These are phyloP conservation scores for Chiridota heheva DNA, from an alignment of 35 echinoderm and acorn worm species.

Conservation along the genomic window DNA sequence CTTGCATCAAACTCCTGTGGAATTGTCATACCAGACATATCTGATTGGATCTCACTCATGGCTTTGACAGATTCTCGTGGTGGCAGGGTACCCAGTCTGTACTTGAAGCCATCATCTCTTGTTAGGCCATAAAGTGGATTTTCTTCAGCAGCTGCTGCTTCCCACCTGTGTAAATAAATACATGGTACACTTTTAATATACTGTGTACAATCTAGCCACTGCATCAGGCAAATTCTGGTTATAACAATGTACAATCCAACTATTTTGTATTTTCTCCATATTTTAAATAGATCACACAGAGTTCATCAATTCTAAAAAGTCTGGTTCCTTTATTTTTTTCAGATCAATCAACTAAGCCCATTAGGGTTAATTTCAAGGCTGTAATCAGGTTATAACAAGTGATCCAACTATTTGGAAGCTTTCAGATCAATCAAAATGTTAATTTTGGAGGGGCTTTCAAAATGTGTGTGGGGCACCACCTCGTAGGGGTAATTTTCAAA, in stretches of 20 bases:
- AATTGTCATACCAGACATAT: slow-evolving; percentile 36
- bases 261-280: background rate
- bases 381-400: too few relatives aligned
- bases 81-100: slow-evolving; percentile 60
- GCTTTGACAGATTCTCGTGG: slow-evolving; percentile 35
- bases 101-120: slow-evolving; percentile 25
- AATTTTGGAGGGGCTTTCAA: too few relatives aligned
- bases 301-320: background rate
- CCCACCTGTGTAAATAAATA: slow-evolving; percentile 52
- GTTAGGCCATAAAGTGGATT: slow-evolving; percentile 62
- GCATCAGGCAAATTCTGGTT: background rate
- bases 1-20: slow-evolving; percentile 80
- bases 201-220: too few relatives aligned
- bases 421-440: too few relatives aligned
- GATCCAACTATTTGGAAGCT: too few relatives aligned
- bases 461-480: too few relatives aligned
- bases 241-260: background rate
- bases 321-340: too few relatives aligned
- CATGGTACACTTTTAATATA: background rate
- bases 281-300: background rate
- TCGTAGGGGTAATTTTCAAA: too few relatives aligned
- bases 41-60: slow-evolving; percentile 62
- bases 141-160: slow-evolving; percentile 61
- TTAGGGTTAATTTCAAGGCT: too few relatives aligned
- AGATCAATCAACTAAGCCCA: too few relatives aligned